Percentiles rank a stretch among this genome's conserved stretches.
Evolutionary conservation across 2,888 invertebrate genomes (phyloP).

Genomic region (Drosophila sordidapex): DNA sequence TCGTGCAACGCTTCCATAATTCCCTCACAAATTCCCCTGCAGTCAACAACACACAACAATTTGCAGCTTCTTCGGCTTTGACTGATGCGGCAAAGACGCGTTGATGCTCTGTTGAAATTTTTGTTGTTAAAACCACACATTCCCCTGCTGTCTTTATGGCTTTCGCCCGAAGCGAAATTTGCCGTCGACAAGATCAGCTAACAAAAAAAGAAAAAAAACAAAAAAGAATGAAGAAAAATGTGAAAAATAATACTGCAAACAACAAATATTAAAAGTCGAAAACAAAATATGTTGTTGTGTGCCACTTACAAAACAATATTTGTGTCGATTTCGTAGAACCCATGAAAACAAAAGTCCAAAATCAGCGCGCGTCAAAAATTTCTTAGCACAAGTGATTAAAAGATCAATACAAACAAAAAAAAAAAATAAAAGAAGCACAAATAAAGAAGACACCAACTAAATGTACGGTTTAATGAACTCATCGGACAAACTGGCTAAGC

Average conservation of each 20-base stretch:
- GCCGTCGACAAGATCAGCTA: conserved; percentile 36
- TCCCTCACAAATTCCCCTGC: conserved; percentile 1
- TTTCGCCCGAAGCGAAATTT: conserved; percentile 49
- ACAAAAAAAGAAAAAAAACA: conserved; percentile 2
- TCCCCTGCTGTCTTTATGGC: conserved; percentile 20
- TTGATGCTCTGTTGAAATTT: conserved; percentile 13
- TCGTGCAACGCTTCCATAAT: conserved; percentile 34
- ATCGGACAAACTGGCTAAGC: conserved; percentile 37
- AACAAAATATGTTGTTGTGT: conserved; percentile 1
- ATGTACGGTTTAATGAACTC: conserved; percentile 62
- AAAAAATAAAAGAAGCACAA: background rate
- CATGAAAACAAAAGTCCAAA: conserved; percentile 37
- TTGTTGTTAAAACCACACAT: background rate
- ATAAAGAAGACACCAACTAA: conserved; percentile 19
- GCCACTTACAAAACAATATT: conserved; percentile 34
- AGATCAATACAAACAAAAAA: background rate
- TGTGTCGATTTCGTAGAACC: conserved; percentile 21
- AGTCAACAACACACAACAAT: conserved; percentile 2
- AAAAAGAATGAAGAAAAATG: background rate
- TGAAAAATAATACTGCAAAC: background rate
- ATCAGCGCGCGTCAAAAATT: conserved; percentile 4
- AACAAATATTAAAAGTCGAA: conserved; percentile 14
- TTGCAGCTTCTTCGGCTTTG: conserved; percentile 18
- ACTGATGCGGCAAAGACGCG: conserved; percentile 20
- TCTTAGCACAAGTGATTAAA: conserved; percentile 27